Base-by-base conservation (phyloP, 1,140 invertebrate species). In the Cyrtorhinus lividipennis region DNA sequence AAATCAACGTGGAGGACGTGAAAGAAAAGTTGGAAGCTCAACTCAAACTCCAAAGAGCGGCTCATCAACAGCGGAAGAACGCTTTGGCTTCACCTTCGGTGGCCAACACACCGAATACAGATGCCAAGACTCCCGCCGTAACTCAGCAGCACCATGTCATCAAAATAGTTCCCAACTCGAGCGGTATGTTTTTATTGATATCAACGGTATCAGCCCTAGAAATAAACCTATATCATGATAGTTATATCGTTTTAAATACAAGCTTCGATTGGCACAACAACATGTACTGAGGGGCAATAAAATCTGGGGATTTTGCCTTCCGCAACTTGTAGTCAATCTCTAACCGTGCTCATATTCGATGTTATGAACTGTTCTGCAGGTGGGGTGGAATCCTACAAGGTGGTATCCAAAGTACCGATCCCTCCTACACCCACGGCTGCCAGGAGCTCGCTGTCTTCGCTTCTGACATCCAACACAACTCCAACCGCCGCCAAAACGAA, bases 1-100 rank as follows among this genome's bases (percentile, higher is more conserved):
- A 83, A 72, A 76, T 80, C 0, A 81, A 80, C 22, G 80, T 86
- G 0, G 85, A 89, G 62, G 88, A 93, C 69, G 85, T 92, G 45
- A 92, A 92, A 71, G 90, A 92, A 63, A 90, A 92, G 71, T 84
- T 93, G 82, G 92, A 95, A 69, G 87, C 90, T 66, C 89, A 94
- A 68, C 73, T 94, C 26, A 83, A 89, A 56, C 77, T 90, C 67
- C 92, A 95, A 72, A 74, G 91, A 62, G 83, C 87, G 20, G 90
- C 87, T 1, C 85, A 92, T 74, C 88, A 92, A 68, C 94, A 93
- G 71, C 76, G 87, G 63, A 59, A 59, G 25, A 81, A 81, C 12
- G 71, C 69, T 1, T 72, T 69, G 57, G 62, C 70, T 12, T 61
- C 66, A 25, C 5, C 30, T 8, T 5, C 18, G 12, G 48, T 20